phyloP scores from a whole-genome alignment of 2,113 vertebrate species.

The Marcusenius ussheri region DNA sequence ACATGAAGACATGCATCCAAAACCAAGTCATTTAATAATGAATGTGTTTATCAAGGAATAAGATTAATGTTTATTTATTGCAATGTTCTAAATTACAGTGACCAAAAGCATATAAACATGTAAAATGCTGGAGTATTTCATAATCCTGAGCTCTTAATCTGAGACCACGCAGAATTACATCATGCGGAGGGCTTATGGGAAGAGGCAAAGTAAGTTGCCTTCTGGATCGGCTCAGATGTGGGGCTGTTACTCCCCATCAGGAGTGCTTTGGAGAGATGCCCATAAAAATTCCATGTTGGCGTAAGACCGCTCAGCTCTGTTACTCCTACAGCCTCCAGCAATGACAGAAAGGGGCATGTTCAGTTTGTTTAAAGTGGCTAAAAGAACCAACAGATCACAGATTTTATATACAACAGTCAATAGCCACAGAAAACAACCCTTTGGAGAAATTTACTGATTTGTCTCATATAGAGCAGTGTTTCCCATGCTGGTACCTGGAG shows the following conservation, averaged over 20 bases:
- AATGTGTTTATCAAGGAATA: neutral
- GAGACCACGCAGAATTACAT: neutral
- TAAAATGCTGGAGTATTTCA: neutral
- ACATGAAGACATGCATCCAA: neutral
- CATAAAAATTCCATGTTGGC: neutral
- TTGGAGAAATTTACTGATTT: neutral
- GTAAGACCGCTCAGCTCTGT: neutral
- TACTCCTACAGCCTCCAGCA: neutral
- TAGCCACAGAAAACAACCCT: neutral
- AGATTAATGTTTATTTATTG: neutral
- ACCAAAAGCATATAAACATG: neutral
- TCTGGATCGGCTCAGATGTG: neutral
- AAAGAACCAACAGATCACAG: neutral
- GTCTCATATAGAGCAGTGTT: neutral
- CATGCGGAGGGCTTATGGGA: neutral
- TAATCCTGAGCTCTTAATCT: neutral
- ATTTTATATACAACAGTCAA: neutral
- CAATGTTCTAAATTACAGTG: neutral
- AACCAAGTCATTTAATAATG: neutral
- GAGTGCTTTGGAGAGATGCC: neutral
- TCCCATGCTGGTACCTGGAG: neutral
- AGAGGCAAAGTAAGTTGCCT: neutral
- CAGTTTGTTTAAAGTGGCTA: neutral
- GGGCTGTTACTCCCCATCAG: neutral
- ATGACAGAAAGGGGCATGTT: neutral